Percentiles rank a stretch among this genome's conserved stretches.
Evolutionary conservation across 1,140 invertebrate species (phyloP).

Genomic region (Diprion similis): DNA sequence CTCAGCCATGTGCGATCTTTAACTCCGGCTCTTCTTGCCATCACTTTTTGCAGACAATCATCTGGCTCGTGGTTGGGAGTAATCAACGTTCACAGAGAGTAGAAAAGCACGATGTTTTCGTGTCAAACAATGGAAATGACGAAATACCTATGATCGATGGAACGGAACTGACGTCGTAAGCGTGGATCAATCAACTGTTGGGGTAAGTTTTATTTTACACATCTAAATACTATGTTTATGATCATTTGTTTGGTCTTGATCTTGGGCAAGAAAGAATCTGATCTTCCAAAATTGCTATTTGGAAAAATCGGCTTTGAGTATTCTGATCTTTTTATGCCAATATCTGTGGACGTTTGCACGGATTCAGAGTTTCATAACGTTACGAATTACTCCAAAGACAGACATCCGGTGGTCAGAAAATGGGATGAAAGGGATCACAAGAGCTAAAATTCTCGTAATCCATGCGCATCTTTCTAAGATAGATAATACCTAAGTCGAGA

Average conservation of each 20-base stretch:
- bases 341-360: conserved; percentile 75
- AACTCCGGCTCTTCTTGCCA: background rate
- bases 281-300: conserved; percentile 59
- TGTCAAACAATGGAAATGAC: conserved; percentile 70
- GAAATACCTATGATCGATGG: conserved; percentile 81
- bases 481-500: background rate
- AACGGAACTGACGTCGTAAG: conserved; percentile 72
- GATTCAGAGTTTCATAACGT: conserved; percentile 79
- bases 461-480: conserved; percentile 69
- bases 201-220: conserved; percentile 34
- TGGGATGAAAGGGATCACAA: conserved; percentile 67
- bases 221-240: conserved; percentile 8
- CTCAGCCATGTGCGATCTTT: conserved; percentile 12
- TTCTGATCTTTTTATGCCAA: conserved; percentile 90
- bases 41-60: conserved; percentile 6
- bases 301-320: conserved; percentile 80
- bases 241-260: conserved; percentile 22
- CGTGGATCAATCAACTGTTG: conserved; percentile 67
- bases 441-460: conserved; percentile 79
- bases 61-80: background rate
- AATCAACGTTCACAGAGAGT: too few relatives aligned
- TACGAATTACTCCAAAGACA: conserved; percentile 86
- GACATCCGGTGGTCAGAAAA: conserved; percentile 82
- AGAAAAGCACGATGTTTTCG: too few relatives aligned
- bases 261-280: conserved; percentile 61